Percentiles rank a stretch among this genome's conserved stretches.
Evolutionary conservation across 2,113 vertebrate genomes (phyloP).

Genomic region (Rhinogobius similis): DNA sequence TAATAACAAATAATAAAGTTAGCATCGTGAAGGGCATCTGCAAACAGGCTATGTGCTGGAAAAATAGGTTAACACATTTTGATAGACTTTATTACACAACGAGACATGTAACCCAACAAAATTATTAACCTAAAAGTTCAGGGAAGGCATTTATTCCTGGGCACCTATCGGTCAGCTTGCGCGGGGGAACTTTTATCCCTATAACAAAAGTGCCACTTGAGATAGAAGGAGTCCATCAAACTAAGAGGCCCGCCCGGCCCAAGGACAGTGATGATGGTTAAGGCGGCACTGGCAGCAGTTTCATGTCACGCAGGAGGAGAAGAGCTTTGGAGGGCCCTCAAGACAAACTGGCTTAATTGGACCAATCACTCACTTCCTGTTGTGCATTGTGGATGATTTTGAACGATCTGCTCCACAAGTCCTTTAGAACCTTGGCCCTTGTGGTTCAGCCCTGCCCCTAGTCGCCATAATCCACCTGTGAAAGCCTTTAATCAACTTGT

Average conservation of each 20-base stretch:
- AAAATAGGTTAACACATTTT: too few species aligned
- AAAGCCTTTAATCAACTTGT: constrained; percentile 29
- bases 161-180: too few species aligned
- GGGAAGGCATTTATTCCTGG: too few species aligned
- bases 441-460: constrained; percentile 16
- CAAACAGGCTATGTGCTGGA: too few species aligned
- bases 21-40: too few species aligned
- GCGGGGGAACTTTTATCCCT: too few species aligned
- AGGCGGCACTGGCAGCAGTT: constrained; percentile 63
- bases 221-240: neutral
- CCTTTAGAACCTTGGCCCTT: constrained; percentile 28
- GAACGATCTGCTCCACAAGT: constrained; percentile 53
- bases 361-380: constrained; percentile 41
- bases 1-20: too few species aligned
- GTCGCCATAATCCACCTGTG: constrained; percentile 13
- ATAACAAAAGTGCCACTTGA: neutral
- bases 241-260: constrained; percentile 15
- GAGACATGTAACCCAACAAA: too few species aligned
- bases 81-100: too few species aligned
- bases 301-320: constrained; percentile 30
- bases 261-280: constrained; percentile 53
- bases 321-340: constrained; percentile 42
- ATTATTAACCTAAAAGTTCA: too few species aligned
- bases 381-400: constrained; percentile 45
- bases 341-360: constrained; percentile 53